Percentiles rank a stretch among this genome's conserved stretches.
phyloP scores from a whole-genome alignment of 2,888 invertebrate species.

The Eupithecia subfuscata region DNA sequence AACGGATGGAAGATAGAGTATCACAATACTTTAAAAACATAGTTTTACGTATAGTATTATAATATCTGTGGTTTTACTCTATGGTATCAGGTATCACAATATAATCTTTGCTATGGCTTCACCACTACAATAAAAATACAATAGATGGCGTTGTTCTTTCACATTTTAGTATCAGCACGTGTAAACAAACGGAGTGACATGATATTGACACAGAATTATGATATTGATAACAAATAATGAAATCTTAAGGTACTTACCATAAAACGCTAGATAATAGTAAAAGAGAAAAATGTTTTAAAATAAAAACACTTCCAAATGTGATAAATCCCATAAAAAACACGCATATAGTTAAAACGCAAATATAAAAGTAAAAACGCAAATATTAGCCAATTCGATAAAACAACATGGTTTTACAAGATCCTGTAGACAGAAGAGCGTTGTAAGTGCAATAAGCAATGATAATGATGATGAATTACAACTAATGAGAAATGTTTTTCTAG shows the following conservation, averaged over 20 bases:
- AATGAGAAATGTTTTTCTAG: constrained; percentile 3
- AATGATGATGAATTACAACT: constrained; percentile 40
- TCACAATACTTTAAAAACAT: too few relatives aligned
- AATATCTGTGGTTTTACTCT: too few relatives aligned
- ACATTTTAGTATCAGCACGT: neutral
- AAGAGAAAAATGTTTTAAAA: neutral
- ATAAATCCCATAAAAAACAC: constrained; percentile 2
- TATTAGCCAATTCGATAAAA: constrained; percentile 13
- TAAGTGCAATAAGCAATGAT: constrained; percentile 45
- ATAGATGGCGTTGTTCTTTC: neutral
- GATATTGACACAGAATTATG: too few relatives aligned
- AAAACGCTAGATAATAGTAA: neutral
- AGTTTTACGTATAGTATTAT: too few relatives aligned
- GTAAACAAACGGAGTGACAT: too few relatives aligned
- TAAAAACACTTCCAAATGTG: neutral
- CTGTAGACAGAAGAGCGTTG: constrained; percentile 33
- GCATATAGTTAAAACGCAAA: neutral
- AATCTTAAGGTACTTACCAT: neutral
- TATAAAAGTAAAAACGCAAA: neutral
- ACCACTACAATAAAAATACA: neutral
- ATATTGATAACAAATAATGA: too few relatives aligned
- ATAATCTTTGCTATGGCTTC: too few relatives aligned
- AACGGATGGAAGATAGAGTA: neutral
- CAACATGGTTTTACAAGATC: neutral
- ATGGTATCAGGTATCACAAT: too few relatives aligned